A percentile compares a stretch with the other conserved stretches of the same genome.
Evolutionary conservation across 30 jellyfish, hydroid and myxozoan species (phyloP).

Genomic region (Turritopsis dohrnii): DNA sequence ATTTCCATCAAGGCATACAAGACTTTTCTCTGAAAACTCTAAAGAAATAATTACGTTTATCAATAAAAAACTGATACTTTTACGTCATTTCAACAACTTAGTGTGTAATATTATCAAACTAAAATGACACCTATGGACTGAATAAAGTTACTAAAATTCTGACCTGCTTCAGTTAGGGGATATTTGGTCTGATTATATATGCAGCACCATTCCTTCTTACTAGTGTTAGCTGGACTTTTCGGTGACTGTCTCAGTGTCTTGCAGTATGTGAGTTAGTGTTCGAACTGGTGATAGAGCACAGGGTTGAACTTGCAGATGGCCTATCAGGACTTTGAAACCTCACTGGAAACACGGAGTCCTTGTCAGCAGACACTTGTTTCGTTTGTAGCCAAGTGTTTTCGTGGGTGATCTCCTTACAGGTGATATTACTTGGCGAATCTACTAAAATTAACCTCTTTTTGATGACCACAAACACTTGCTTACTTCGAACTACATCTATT

Average conservation of each 20-base stretch:
- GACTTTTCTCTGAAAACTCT: background rate
- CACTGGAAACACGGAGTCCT: background rate
- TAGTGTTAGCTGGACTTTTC: background rate
- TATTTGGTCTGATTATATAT: background rate
- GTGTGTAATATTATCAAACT: background rate
- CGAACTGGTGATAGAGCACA: background rate
- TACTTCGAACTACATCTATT: background rate
- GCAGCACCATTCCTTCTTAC: background rate
- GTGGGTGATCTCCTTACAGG: background rate
- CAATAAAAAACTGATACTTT: background rate
- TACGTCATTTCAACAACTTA: background rate
- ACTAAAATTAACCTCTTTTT: background rate
- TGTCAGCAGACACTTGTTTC: background rate
- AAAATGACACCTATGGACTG: background rate
- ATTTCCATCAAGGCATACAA: background rate
- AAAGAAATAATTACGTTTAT: no score
- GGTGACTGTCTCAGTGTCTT: background rate
- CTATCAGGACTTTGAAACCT: background rate
- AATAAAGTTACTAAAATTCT: background rate
- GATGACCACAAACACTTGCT: background rate
- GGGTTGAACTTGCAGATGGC: background rate
- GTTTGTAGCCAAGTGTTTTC: background rate
- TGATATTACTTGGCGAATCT: background rate
- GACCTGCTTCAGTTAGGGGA: background rate
- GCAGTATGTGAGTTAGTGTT: background rate